These are phyloP conservation scores for Uloborus diversus DNA, from an alignment of 1,140 invertebrate genomes.

Conservation along the genomic window DNA sequence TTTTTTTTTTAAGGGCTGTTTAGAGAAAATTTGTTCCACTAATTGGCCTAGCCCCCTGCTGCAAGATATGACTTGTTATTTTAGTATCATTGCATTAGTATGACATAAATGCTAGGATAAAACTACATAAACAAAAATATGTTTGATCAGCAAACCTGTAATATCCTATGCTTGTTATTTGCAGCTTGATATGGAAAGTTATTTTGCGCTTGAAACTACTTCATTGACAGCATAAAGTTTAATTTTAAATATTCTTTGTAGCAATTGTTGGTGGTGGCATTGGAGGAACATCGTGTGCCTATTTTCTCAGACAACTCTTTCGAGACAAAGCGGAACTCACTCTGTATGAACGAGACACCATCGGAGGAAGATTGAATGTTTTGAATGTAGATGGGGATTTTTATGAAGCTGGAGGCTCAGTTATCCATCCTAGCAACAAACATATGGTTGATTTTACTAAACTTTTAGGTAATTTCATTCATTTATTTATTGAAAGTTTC, in stretches of 20 bases:
- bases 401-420: slow-evolving; percentile 72
- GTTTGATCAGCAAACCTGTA: too few relatives aligned
- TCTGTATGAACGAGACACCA: slow-evolving; percentile 68
- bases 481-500: background rate
- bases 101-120: too few relatives aligned
- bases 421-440: slow-evolving; percentile 72
- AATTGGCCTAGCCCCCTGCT: too few relatives aligned
- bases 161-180: too few relatives aligned
- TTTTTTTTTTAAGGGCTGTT: too few relatives aligned
- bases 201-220: too few relatives aligned
- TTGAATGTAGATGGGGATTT: slow-evolving; percentile 66
- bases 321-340: slow-evolving; percentile 68
- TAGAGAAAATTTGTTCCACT: too few relatives aligned
- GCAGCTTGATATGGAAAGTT: too few relatives aligned
- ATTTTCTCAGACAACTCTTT: slow-evolving; percentile 71
- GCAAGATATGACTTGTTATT: too few relatives aligned
- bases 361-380: slow-evolving; percentile 72
- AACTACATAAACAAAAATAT: too few relatives aligned
- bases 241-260: slow-evolving; percentile 58
- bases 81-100: too few relatives aligned
- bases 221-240: too few relatives aligned
- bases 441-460: slow-evolving; percentile 72
- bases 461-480: slow-evolving; percentile 17
- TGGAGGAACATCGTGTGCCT: slow-evolving; percentile 72
- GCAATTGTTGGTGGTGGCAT: slow-evolving; percentile 75